These are phyloP conservation scores for Phaethornis superciliosus DNA, from an alignment of 2,113 vertebrate species.

Conservation along the genomic window DNA sequence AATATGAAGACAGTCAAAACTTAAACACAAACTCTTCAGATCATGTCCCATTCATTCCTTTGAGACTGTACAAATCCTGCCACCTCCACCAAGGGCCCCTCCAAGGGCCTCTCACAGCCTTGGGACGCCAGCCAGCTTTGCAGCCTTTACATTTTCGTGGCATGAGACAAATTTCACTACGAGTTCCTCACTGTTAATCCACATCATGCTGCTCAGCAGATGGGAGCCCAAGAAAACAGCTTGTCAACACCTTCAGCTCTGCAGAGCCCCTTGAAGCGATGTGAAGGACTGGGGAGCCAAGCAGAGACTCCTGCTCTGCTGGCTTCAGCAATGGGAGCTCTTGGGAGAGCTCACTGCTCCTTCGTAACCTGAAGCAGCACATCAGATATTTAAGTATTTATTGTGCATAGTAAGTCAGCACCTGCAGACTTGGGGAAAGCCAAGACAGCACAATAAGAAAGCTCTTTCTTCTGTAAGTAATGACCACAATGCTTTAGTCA, in stretches of 20 bases:
- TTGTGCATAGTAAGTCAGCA: not conserved
- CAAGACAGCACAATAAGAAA: not conserved
- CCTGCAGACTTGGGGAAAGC: not conserved
- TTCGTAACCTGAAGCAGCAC: not conserved
- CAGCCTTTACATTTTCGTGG: slow-evolving; percentile 49
- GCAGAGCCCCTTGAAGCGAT: not conserved
- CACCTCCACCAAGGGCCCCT: slow-evolving; percentile 1
- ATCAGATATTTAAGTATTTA: not conserved
- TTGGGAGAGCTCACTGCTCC: not conserved
- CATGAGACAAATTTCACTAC: slow-evolving; percentile 46
- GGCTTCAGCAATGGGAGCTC: not conserved
- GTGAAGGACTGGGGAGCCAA: not conserved
- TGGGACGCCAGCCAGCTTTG: slow-evolving; percentile 45
- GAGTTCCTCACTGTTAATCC: slow-evolving; percentile 31
- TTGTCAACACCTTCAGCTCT: not conserved
- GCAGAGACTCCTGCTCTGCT: not conserved
- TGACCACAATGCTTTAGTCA: not conserved
- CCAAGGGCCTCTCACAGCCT: slow-evolving; percentile 30
- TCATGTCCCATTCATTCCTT: not conserved
- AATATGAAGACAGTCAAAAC: not conserved
- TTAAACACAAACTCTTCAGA: not conserved
- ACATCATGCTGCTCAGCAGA: not conserved
- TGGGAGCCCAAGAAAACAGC: not conserved
- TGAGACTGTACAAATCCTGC: not conserved
- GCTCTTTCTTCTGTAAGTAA: not conserved